These are phyloP conservation scores for Hemibagrus guttatus DNA, from an alignment of 2,797 vertebrate genomes.

Conservation along the genomic window DNA sequence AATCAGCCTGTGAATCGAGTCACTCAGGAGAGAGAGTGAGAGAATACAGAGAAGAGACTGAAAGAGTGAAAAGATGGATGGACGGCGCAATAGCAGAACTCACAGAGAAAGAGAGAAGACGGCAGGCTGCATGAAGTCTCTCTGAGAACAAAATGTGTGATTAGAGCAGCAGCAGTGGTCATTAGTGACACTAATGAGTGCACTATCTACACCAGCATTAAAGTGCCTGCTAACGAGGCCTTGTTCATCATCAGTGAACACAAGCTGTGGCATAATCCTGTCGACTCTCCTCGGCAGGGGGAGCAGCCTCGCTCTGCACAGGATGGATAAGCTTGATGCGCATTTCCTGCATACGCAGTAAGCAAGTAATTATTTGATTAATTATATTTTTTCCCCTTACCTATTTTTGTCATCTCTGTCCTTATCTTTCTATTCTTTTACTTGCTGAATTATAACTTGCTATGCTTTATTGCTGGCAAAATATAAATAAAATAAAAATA, in stretches of 20 bases:
- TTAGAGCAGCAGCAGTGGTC: constrained; percentile 74
- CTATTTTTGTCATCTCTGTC: background rate
- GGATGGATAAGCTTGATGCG: constrained; percentile 47
- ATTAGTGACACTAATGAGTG: constrained; percentile 78
- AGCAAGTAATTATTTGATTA: background rate
- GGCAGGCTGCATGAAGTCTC: constrained; percentile 56
- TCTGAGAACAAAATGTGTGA: constrained; percentile 74
- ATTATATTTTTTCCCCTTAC: too few relatives aligned
- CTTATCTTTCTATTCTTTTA: background rate
- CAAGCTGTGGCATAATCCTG: constrained; percentile 77
- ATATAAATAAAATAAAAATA: too few relatives aligned
- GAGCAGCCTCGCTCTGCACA: constrained; percentile 59
- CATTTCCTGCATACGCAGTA: background rate
- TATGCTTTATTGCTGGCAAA: constrained; percentile 3
- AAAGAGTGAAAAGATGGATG: constrained; percentile 60
- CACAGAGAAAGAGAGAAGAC: constrained; percentile 51
- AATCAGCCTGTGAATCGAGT: constrained; percentile 53
- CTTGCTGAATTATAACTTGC: background rate
- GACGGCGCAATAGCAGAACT: constrained; percentile 38
- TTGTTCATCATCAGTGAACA: constrained; percentile 79
- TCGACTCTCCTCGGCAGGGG: constrained; percentile 66
- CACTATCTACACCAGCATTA: constrained; percentile 77
- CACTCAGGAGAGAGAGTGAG: constrained; percentile 32
- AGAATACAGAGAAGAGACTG: constrained; percentile 53
- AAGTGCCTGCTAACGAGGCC: constrained; percentile 75